Percentiles rank a stretch among this genome's conserved stretches.
Conservation (phyloP, 2,888 invertebrate genomes). For the Alloplasta piceator region DNA sequence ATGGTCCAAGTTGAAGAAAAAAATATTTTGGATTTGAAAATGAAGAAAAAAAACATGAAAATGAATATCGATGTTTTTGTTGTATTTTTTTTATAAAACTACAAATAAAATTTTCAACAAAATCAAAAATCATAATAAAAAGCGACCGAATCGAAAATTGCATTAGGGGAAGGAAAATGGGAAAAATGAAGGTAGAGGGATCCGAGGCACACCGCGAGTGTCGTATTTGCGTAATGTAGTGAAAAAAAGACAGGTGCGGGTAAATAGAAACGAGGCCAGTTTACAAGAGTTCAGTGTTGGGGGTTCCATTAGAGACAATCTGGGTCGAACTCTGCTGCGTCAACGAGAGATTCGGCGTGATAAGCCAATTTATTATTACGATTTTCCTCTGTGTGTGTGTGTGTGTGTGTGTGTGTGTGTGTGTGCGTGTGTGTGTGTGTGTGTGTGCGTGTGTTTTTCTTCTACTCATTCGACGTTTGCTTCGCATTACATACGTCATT, state of each 20-base stretch:
- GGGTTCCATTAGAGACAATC: conserved; percentile 62
- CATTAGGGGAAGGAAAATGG: background rate
- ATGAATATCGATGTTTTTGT: too few relatives aligned
- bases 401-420: background rate
- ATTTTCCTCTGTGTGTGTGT: conserved; percentile 18
- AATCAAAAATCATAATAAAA: too few relatives aligned
- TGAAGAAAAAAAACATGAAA: too few relatives aligned
- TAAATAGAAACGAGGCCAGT: conserved; percentile 63
- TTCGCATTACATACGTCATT: conserved; percentile 26
- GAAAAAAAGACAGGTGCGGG: conserved; percentile 49
- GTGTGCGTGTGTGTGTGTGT: conserved; percentile 1
- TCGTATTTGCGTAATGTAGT: background rate
- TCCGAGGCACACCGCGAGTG: background rate
- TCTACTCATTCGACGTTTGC: conserved; percentile 16
- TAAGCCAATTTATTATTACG: conserved; percentile 61
- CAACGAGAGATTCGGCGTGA: conserved; percentile 62
- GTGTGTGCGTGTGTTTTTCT: background rate
- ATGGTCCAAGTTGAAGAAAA: too few relatives aligned
- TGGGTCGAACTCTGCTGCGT: conserved; percentile 56
- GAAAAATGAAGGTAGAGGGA: conserved; percentile 1
- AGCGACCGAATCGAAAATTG: too few relatives aligned
- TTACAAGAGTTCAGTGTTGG: conserved; percentile 36
- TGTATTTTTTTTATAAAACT: too few relatives aligned
- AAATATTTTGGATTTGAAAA: too few relatives aligned
- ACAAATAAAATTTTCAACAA: too few relatives aligned